Evolutionary conservation across 2,888 invertebrate genomes (phyloP), one percentile per base, ranked within the genome.

Genomic region (Amiota minor): DNA sequence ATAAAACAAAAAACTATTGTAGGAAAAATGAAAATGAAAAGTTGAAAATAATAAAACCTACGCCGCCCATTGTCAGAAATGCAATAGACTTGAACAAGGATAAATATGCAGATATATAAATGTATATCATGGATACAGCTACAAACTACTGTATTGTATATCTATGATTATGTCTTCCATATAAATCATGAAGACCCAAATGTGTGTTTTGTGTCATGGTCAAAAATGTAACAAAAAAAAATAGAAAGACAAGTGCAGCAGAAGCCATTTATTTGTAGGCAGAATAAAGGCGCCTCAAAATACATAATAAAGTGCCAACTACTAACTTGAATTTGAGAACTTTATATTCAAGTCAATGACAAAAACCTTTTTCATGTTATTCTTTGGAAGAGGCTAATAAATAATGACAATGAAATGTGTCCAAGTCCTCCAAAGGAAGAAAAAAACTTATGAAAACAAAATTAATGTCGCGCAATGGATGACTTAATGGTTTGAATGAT

Each of bases 381-480:
- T 20, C 18, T 9, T 9, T 12, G 4, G 53, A 20, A 4, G 18
- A 59, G 10, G 4, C 20, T 20, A 59, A 59, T 59, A 18, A 20
- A 59, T 20, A 18, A 18, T 20, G 20, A n/a, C 9, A 59, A 20
- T 1, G 59, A 6, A 20, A 20, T 9, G 20, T 59, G 18, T 20
- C 18, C 20, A 20, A 18, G 20, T 56, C 20, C 10, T 16, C 10
- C n/a, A 12, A 3, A 18, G 4, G 59, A 35, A 35, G 6, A 35
- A 6, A 9, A 72, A 59, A 70, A 75, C 79, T 81, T 81, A 82
- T 82, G 82, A 83, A 82, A 82, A 83, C 82, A 80, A 82, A 83
- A 83, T 83, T 83, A 83, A 82, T 83, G 82, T 80, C 80, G 82
- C 83, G 18, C 68, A 71, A 73, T 79, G 74, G 73, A 45, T 45